Base-by-base conservation (phyloP, 2,113 vertebrate species). In the Gymnobelideus leadbeateri region DNA sequence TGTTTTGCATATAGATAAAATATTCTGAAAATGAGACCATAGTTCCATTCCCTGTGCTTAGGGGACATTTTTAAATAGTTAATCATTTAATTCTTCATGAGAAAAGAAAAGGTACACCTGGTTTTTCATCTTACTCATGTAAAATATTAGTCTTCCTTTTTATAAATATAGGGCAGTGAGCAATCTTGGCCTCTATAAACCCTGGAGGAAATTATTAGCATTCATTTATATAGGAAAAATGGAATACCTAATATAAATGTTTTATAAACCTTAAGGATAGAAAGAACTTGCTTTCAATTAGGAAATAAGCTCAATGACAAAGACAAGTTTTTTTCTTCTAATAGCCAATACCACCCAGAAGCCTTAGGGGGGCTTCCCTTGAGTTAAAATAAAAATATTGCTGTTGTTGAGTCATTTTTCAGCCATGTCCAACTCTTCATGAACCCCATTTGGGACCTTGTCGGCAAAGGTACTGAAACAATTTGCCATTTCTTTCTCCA, bases 21-120 rank as follows among this genome's bases (percentile, higher is more conserved):
- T 26, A 28, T 57, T 28, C 24, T 55, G 25, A 55, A 57, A 57
- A 28, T 28, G 55, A 57, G 55, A 8, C 26, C 8, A 57, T 57
- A 57, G 55, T 7, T 57, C 55, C 55, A 57, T 57, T 10, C 2
- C 25, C 25, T 57, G 55, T 28, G 55, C 55, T 28, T 8, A 57
- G 1, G 55, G 9, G 26, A 57, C 55, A 28, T 57, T 57, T 26
- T 28, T 10, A 28, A 28, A 57, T 24, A 89, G 25, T 28, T 77
- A 47, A 95, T 92, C 11, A 12, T 95, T 95, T 50, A 94, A 19
- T 50, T 51, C 4, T 37, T 89, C 89, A 12, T 95, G 51, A 28
- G 49, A 3, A 94, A 95, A 84, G 31, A 14, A 52, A 52, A 52
- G 46, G 54, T n/a, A 95, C 9, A 47, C 26, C 43, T 92, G 12